Percentiles rank a stretch among this genome's conserved stretches.
Conservation (phyloP, 2,797 vertebrate species). For the Bovichtus variegatus region DNA sequence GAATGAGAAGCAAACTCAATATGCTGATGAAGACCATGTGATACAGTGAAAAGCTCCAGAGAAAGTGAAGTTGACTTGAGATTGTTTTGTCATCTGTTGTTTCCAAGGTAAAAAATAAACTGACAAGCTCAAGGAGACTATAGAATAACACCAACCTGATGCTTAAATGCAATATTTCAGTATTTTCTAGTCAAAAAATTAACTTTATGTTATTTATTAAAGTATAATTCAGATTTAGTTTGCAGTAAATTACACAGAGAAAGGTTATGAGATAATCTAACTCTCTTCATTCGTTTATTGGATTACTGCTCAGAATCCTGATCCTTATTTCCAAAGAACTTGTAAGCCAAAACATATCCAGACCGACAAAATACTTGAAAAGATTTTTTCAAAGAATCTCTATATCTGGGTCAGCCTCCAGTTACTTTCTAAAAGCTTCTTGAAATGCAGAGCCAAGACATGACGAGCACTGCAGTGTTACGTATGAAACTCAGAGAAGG, state of each 20-base stretch:
- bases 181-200: not conserved
- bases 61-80: not conserved
- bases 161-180: not conserved
- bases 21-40: not conserved
- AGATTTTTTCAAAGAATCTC: slow-evolving; percentile 20
- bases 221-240: slow-evolving; percentile 2
- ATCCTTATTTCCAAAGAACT: slow-evolving; percentile 31
- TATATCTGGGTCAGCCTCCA: slow-evolving; percentile 60
- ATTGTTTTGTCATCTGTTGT: not conserved
- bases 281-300: slow-evolving; percentile 28
- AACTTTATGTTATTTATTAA: slow-evolving; percentile 6
- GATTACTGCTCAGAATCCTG: slow-evolving; percentile 25
- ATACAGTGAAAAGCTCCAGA: not conserved
- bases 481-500: not conserved
- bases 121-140: not conserved
- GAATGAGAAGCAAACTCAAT: not conserved
- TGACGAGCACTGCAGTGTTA: not conserved
- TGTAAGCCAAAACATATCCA: slow-evolving; percentile 51
- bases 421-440: slow-evolving; percentile 46
- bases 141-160: not conserved
- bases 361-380: slow-evolving; percentile 27
- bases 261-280: slow-evolving; percentile 35
- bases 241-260: not conserved
- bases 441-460: slow-evolving; percentile 10
- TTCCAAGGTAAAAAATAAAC: not conserved